These are phyloP conservation scores for Eupeodes corollae DNA, from an alignment of 1,140 invertebrate species.

Conservation along the genomic window DNA sequence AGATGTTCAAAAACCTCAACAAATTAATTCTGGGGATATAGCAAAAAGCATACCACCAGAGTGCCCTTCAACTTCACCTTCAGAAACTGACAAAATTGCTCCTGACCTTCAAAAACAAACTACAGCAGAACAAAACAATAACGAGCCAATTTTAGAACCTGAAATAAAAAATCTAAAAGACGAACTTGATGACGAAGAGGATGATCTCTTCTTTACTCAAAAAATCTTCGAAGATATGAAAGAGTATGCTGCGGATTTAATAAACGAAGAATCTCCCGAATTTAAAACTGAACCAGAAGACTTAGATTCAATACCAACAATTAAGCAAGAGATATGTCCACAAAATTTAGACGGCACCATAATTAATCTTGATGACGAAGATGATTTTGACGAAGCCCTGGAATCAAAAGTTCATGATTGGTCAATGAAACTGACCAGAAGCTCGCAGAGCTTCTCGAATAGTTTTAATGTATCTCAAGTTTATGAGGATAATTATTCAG, in stretches of 20 bases:
- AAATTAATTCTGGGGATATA: no score
- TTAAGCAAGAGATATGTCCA: no score
- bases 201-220: neutral
- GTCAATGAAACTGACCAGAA: slow-evolving; percentile 16
- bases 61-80: neutral
- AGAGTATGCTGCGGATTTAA: slow-evolving; percentile 3
- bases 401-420: slow-evolving; percentile 20
- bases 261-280: slow-evolving; percentile 7
- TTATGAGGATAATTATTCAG: neutral
- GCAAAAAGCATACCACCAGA: neutral
- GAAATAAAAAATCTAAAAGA: slow-evolving; percentile 21
- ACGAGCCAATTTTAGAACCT: neutral
- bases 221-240: slow-evolving; percentile 2
- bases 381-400: slow-evolving; percentile 14
- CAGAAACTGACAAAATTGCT: neutral
- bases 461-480: slow-evolving; percentile 8
- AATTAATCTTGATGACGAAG: no score
- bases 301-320: neutral
- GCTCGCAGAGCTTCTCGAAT: slow-evolving; percentile 11
- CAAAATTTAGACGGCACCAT: no score
- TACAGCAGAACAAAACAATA: slow-evolving; percentile 6
- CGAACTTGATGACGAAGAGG: slow-evolving; percentile 14
- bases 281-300: neutral
- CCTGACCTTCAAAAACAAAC: slow-evolving; percentile 5
- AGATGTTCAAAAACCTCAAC: no score